Conservation (phyloP, 2,797 vertebrate species). For the Poecilia velifera region DNA sequence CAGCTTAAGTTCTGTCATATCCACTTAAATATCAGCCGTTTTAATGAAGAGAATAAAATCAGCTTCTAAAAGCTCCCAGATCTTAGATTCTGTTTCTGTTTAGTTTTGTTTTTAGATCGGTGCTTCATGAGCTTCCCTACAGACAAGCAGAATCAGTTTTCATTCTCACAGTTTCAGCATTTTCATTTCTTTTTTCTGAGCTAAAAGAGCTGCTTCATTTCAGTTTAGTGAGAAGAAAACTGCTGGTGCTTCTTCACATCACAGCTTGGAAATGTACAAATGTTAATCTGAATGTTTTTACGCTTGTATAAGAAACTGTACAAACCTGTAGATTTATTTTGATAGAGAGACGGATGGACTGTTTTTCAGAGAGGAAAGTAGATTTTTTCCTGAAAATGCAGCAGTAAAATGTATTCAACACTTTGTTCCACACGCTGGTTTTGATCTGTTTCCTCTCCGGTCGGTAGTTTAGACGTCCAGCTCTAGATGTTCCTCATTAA, state of each 20-base stretch:
- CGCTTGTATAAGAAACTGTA: slow-evolving; percentile 35
- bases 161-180: background rate
- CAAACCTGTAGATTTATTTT: slow-evolving; percentile 58
- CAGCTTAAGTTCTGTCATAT: background rate
- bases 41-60: background rate
- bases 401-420: background rate
- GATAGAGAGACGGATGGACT: slow-evolving; percentile 18
- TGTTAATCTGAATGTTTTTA: slow-evolving; percentile 44
- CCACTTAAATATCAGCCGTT: background rate
- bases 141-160: background rate
- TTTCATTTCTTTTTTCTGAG: background rate
- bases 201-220: background rate
- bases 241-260: background rate
- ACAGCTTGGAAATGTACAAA: slow-evolving; percentile 41
- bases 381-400: background rate
- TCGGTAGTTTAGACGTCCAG: background rate
- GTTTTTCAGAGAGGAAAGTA: background rate
- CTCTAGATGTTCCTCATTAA: background rate
- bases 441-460: background rate
- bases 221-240: background rate
- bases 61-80: background rate
- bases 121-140: background rate
- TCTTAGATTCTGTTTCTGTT: no score
- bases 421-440: background rate
- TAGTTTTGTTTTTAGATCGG: background rate